Base-by-base conservation (phyloP, 23 tunicate genomes). In the Clavelina lepadiformis region DNA sequence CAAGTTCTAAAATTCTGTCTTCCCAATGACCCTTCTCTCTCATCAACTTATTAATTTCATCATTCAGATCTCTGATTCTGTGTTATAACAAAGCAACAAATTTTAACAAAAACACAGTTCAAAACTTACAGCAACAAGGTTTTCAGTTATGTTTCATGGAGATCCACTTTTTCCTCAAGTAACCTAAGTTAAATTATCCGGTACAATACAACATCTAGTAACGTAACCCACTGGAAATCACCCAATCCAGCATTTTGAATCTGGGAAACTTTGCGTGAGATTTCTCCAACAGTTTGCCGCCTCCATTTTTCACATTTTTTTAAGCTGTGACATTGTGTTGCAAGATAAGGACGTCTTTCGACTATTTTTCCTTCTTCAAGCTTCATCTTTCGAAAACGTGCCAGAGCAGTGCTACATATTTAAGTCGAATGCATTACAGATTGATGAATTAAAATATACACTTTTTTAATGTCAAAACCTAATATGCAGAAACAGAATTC, bases 1-100 rank as follows among this genome's bases (percentile, higher is more conserved):
- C 99, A 28, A 86, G 77, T 38, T 82, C 83, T 7, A 74, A 22
- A 18, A 94, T 94, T 34, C 86, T 46, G 53, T 94, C 95, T 56
- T 94, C 95, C 99, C 99, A 94, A 56, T 94, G 99, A 1, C 80
- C 60, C 51, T 94, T 94, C 65, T 94, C 99, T 33, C 99, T 58
- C 71, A 94, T 70, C 31, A 86, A 61, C 61, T 94, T 94, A 84
- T 94, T 94, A 13, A 94, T 94, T 72, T 86, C 94, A 61, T 94
- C 99, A 68, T 94, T 94, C 41, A 94, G 72, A 70, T 94, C 99
- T 0, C 99, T 70, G 3, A 94, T 37, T 53, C 94, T 80, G 27
- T n/a, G n/a, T n/a, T n/a, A n/a, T n/a, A n/a, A n/a, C n/a, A n/a
- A n/a, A n/a, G n/a, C n/a, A n/a, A n/a, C n/a, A n/a, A n/a, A n/a